Evolutionary conservation across 2,113 vertebrate genomes (phyloP).

Genomic region (Trinectes maculatus): DNA sequence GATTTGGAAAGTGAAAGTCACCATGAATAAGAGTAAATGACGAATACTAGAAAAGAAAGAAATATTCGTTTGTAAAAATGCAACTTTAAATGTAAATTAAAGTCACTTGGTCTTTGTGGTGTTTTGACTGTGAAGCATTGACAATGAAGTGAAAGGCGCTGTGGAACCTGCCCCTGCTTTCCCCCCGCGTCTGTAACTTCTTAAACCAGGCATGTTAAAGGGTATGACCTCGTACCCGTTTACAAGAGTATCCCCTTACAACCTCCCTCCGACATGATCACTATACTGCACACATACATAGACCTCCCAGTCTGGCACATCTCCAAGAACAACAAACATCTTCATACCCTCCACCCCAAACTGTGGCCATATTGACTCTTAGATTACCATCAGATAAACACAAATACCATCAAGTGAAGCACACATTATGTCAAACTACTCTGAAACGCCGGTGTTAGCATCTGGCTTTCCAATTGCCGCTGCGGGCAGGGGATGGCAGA

Average conservation of each 20-base stretch:
- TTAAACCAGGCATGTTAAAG: slow-evolving; percentile 72
- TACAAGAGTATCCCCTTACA: slow-evolving; percentile 75
- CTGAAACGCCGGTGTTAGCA: slow-evolving; percentile 14
- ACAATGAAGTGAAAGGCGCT: slow-evolving; percentile 45
- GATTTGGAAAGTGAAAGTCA: background rate
- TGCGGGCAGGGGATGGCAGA: slow-evolving; percentile 20
- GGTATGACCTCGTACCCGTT: slow-evolving; percentile 62
- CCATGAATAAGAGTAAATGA: too few relatives aligned
- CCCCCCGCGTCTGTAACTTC: slow-evolving; percentile 64
- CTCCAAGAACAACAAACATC: slow-evolving; percentile 67
- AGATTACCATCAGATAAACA: slow-evolving; percentile 66
- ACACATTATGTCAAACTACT: background rate
- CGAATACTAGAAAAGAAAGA: background rate
- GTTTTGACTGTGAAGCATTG: background rate
- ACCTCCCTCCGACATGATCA: slow-evolving; percentile 35
- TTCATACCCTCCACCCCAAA: slow-evolving; percentile 28
- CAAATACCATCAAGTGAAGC: slow-evolving; percentile 36
- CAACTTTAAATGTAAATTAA: background rate
- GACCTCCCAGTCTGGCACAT: slow-evolving; percentile 63
- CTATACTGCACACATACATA: slow-evolving; percentile 35
- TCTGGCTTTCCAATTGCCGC: slow-evolving; percentile 55
- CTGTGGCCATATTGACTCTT: slow-evolving; percentile 38
- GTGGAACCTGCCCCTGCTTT: slow-evolving; percentile 15
- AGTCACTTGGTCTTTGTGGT: background rate
- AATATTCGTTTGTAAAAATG: background rate